phyloP scores from a whole-genome alignment of 2,113 vertebrate species.

The Salminus brasiliensis region DNA sequence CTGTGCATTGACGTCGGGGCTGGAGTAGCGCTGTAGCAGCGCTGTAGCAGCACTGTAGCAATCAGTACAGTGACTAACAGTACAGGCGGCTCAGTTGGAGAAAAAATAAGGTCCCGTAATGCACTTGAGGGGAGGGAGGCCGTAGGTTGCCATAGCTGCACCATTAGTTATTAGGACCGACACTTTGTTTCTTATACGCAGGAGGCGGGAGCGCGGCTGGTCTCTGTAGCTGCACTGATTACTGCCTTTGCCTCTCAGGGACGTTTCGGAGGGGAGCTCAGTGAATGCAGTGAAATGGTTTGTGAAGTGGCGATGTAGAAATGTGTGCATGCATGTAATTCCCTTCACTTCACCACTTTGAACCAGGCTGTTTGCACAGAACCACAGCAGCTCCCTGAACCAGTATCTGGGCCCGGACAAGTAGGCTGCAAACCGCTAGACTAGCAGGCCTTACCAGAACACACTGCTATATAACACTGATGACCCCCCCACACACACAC shows the following conservation, averaged over 20 bases:
- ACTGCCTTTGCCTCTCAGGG: slow-evolving; percentile 27
- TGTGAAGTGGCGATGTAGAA: slow-evolving; percentile 21
- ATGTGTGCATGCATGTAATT: slow-evolving; percentile 35
- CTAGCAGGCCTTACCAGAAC: not conserved
- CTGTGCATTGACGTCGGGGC: slow-evolving; percentile 24
- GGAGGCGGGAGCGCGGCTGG: slow-evolving; percentile 41
- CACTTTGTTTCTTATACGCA: slow-evolving; percentile 51
- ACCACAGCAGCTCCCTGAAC: not conserved
- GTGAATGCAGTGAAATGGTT: slow-evolving; percentile 49
- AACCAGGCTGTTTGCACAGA: slow-evolving; percentile 26
- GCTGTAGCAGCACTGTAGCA: not conserved
- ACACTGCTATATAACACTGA: not conserved
- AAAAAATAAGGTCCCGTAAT: slow-evolving; percentile 51
- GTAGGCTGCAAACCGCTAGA: not conserved
- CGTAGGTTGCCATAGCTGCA: slow-evolving; percentile 50
- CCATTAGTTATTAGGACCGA: slow-evolving; percentile 53
- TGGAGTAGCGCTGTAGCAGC: slow-evolving; percentile 5
- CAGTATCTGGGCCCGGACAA: too few relatives aligned
- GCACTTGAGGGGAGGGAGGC: slow-evolving; percentile 46
- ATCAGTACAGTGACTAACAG: slow-evolving; percentile 38
- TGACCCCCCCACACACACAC: too few relatives aligned
- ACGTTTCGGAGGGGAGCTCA: slow-evolving; percentile 28
- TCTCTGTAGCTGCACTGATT: slow-evolving; percentile 47
- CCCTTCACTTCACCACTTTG: slow-evolving; percentile 10
- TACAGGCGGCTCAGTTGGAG: slow-evolving; percentile 22